Conservation (phyloP, 2,113 vertebrate genomes). For the Struthidea cinerea region DNA sequence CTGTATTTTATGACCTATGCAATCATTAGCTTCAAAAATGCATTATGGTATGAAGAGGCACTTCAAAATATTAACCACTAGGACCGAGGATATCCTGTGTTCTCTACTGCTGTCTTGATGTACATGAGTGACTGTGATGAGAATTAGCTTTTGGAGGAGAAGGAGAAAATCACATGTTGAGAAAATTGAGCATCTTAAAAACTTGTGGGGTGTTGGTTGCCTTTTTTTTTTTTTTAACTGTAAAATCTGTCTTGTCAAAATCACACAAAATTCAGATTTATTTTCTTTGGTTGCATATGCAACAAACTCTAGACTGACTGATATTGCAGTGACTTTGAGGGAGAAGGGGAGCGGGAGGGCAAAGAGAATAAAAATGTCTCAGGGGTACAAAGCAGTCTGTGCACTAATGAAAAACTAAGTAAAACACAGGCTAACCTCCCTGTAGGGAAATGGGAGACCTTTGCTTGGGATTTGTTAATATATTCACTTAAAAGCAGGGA, state of each 20-base stretch:
- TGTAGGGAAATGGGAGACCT: neutral
- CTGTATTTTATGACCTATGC: conserved; percentile 17
- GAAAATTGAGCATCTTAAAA: neutral
- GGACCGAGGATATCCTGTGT: neutral
- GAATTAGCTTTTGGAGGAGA: neutral
- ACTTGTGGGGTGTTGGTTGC: neutral
- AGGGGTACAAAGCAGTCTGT: neutral
- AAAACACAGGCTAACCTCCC: neutral
- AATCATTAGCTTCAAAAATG: neutral
- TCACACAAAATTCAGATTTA: neutral
- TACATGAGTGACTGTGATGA: neutral
- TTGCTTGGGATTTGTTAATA: neutral
- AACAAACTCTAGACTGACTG: neutral
- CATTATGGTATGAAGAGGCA: neutral
- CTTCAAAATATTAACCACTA: neutral
- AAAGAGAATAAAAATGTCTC: neutral
- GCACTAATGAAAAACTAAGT: neutral
- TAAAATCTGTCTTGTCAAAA: neutral
- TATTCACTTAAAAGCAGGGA: neutral
- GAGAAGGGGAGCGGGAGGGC: too few relatives aligned
- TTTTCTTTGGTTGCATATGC: neutral
- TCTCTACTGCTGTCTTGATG: neutral
- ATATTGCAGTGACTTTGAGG: neutral
- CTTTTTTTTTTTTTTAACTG: neutral
- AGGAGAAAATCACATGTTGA: neutral